Base-by-base conservation (phyloP, 2,888 invertebrate species). In the Ophion costatus region DNA sequence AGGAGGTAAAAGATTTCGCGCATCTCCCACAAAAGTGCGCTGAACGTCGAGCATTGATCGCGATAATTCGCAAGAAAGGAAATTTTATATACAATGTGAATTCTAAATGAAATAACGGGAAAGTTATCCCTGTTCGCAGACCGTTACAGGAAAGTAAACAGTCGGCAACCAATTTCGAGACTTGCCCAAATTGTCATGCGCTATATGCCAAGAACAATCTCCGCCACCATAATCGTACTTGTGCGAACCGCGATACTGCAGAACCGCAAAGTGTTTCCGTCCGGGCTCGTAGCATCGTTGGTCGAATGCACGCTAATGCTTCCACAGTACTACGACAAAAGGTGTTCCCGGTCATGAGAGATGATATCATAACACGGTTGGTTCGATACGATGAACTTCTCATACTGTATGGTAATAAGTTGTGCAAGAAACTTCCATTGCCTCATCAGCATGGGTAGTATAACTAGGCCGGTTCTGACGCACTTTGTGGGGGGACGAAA, bases 161-260 rank as follows among this genome's bases (percentile, higher is more conserved):
- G 24, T 22, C 20, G 6, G 80, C 80, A 51, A 59, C 51, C 4
- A 83, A 87, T 78, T 87, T 83, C 61, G 59, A 69, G 56, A 66
- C 79, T 10, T 89, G 88, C 73, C 73, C 85, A 24, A 83, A 80
- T 5, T 88, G 89, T 64, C 81, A 84, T 73, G 87, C 86, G 56
- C 83, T 71, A 22, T 87, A 83, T 63, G 78, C 87, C 1, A 86
- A 86, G 51, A 71, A 76, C 11, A 86, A 85, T 24, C 71, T 88
- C 6, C 75, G 85, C 24, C 45, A 86, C 22, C 88, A 88, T 73
- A 76, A 33, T 10, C 33, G 20, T 7, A 64, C 7, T 14, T 76
- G 66, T 22, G 45, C 24, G 20, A 77, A 74, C 3, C 80, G 71
- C 20, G 80, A 82, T 79, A 75, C 79, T 45, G 56, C 33, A 7